phyloP scores from a whole-genome alignment of 1,140 invertebrate genomes.

The Periplaneta americana region DNA sequence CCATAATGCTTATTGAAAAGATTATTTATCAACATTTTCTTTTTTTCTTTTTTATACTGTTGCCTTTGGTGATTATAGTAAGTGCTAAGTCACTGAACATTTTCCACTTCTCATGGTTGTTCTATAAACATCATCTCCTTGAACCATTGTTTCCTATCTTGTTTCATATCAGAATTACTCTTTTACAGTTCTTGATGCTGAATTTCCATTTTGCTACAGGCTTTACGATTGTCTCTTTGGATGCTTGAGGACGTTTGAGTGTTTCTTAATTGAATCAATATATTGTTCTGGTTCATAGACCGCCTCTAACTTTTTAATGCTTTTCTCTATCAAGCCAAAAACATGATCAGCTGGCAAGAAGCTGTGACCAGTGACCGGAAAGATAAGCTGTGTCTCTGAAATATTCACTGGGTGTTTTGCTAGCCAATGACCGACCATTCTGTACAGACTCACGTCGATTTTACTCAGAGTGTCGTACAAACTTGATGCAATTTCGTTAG shows the following conservation, averaged over 20 bases:
- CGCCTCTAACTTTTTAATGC: background rate
- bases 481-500: too few relatives aligned
- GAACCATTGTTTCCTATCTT: background rate
- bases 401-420: too few relatives aligned
- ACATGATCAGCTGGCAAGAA: background rate
- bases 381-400: too few relatives aligned
- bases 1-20: too few relatives aligned
- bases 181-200: background rate
- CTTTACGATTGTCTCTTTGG: background rate
- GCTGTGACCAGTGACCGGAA: background rate
- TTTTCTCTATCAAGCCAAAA: background rate
- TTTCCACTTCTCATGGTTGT: background rate
- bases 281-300: background rate
- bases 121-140: background rate
- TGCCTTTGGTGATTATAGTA: too few relatives aligned
- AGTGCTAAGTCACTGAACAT: too few relatives aligned
- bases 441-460: too few relatives aligned
- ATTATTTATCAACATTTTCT: too few relatives aligned
- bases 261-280: background rate
- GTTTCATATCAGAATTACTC: background rate
- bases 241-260: background rate
- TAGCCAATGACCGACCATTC: too few relatives aligned
- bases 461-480: too few relatives aligned
- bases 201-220: background rate
- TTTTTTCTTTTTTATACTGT: too few relatives aligned